Base-by-base conservation (phyloP, 2,888 invertebrate genomes). In the Hypsopygia costalis region DNA sequence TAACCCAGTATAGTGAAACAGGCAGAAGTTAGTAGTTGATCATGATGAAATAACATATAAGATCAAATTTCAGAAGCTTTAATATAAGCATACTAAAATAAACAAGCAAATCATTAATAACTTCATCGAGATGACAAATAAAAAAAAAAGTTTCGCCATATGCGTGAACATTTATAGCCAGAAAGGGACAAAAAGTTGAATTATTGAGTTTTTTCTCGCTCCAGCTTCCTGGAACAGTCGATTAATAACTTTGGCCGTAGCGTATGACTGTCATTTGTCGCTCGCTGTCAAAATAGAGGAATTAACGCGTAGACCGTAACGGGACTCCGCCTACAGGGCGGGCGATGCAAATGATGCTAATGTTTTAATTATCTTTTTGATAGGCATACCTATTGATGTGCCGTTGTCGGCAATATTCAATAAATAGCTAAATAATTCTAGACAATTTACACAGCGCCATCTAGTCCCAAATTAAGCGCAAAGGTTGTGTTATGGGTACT, bases 221-320 rank as follows among this genome's bases (percentile, higher is more conserved):
- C 41, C 25, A 33, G 45, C 55, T 80, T 80, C 79, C 77, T 69
- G 69, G 75, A 74, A 75, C 43, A 49, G 56, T 55, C 66, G 63
- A 80, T 80, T 77, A 70, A 77, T 73, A 69, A 70, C 53, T 41
- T 40, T 47, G 46, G 49, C 50, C 41, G 55, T 47, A 61, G 71
- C 69, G 66, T 77, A 69, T 69, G 71, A 64, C 51, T 55, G 66
- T 61, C 76, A 85, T 86, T 86, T 86, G 88, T 87, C 88, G 76
- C 49, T 61, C 50, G 65, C 69, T 86, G 87, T 87, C 87, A 87
- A 78, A 87, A 87, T 80, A 87, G 59, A 68, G 73, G 25, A 60
- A 73, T 83, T 80, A 81, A 65, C 75, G 49, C 58, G 60, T 58
- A 58, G 43, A 41, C 47, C 42, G 83, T 74, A 81, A 86, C 58